These are phyloP conservation scores for Synanthedon andrenaeformis DNA, from an alignment of 2,888 invertebrate genomes.

Conservation along the genomic window DNA sequence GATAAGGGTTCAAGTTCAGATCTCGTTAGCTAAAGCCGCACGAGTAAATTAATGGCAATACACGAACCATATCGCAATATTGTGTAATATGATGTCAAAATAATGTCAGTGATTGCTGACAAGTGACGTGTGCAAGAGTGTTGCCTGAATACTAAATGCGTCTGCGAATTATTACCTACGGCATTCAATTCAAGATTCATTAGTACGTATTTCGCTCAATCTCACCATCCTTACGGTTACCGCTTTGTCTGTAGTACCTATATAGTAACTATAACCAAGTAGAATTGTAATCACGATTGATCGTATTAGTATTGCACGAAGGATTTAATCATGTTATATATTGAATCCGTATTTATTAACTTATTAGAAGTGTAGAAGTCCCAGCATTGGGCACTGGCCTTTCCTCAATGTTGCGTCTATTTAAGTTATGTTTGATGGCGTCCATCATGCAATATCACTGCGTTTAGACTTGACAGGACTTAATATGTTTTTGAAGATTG, in stretches of 20 bases:
- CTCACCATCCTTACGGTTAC: not conserved
- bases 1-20: not conserved
- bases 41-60: conserved; percentile 12
- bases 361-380: too few species aligned
- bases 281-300: not conserved
- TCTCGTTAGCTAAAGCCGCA: conserved; percentile 7
- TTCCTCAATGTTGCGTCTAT: too few species aligned
- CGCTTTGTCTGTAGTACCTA: not conserved
- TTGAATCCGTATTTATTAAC: too few species aligned
- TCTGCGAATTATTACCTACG: conserved; percentile 3
- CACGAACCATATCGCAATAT: conserved; percentile 29
- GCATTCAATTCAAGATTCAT: conserved; percentile 18
- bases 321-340: not conserved
- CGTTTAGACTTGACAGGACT: too few species aligned
- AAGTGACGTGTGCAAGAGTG: conserved; percentile 35
- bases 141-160: conserved; percentile 37
- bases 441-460: too few species aligned
- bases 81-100: conserved; percentile 44
- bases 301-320: not conserved
- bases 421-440: too few species aligned
- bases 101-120: conserved; percentile 45
- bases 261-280: not conserved
- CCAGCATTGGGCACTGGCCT: too few species aligned
- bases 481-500: too few species aligned
- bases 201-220: conserved; percentile 16